Evolutionary conservation across 2,113 vertebrate species (phyloP), one percentile per base, ranked within the genome.

Genomic region (Callionymus lyra): DNA sequence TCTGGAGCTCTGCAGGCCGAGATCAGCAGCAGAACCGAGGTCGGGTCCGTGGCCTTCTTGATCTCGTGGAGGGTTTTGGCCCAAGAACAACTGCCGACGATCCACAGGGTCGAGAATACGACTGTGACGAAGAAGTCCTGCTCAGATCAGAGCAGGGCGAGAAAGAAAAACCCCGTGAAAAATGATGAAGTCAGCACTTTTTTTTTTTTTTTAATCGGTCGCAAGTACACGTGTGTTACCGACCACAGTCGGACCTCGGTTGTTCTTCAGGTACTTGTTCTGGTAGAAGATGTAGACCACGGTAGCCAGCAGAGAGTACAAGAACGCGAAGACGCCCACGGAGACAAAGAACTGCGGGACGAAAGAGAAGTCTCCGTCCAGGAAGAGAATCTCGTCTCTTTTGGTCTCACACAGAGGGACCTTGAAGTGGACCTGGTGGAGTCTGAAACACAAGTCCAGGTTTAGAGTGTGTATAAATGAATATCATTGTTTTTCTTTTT

Each of bases 221-320:
- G 12, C 10, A 17, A 2, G 10, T n/a, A 35, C 12, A 13, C 21
- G 10, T 16, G 42, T 34, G 11, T 16, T 11, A 92, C 92, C 93
- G 83, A 99, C 95, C 82, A 95, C 85, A 39, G 94, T 75, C 17
- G 95, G 95, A 2, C 95, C 95, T 50, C 93, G 88, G 87, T 99
- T 99, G 85, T 97, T 94, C 65, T 92, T 93, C 53, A 91, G 83
- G 73, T 99, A 99, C 73, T 94, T 96, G 76, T 99, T 95, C 84
- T 99, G 95, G 84, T 93, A 98, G 84, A 97, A 99, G 62, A 99
- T 89, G 54, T 97, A 99, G 59, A 99, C 91, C 10, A 99, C 78
- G 0, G 94, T 97, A 50, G 95, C 95, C 12, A 94, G 85, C 72
- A 98, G 78, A 0, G 95, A 97, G 78, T 99, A 99, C 31, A 99